Base-by-base conservation (phyloP, 2,113 vertebrate genomes). In the Octodon degus region DNA sequence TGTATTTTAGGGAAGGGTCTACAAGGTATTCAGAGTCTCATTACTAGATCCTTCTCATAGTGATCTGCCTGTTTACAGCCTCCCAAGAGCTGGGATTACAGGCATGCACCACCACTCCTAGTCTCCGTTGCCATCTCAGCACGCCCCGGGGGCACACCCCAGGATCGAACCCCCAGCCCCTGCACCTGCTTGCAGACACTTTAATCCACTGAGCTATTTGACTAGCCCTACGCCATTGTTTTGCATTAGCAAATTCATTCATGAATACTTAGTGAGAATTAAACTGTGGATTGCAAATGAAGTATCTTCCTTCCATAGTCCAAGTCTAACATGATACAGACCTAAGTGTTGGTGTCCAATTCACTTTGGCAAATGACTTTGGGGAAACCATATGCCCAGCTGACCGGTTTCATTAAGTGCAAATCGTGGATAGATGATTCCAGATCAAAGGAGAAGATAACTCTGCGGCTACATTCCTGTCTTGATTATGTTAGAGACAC, bases 201-300 rank as follows among this genome's bases (percentile, higher is more conserved):
- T 12, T 50, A 50, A 50, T 50, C 50, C 50, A 50, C 50, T 50
- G 50, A 50, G 50, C 50, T 50, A 50, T 50, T 50, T 50, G 50
- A 9, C 50, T 50, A 6, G 50, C 50, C 50, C 50, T 11, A 9
- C 32, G n/a, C 24, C 32, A 11, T 25, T 25, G 25, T 76, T 96
- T 93, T 63, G 62, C 50, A 81, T 93, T 13, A 90, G 65, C 37
- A 80, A 90, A 88, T 81, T 77, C 16, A 89, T 87, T 92, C 43
- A 43, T 77, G 50, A 93, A 87, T 84, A 60, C 16, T 83, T 80
- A 88, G 58, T 91, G 27, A 89, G 17, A 94, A 93, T 89, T 91
- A 89, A 88, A 80, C 70, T 83, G 11, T 24, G 74, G 53, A 37
- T 74, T 79, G 47, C 92, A 76, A 93, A 76, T 22, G 43, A 43